Evolutionary conservation across 2,888 invertebrate species (phyloP).

Genomic region (Anaspis maculata): DNA sequence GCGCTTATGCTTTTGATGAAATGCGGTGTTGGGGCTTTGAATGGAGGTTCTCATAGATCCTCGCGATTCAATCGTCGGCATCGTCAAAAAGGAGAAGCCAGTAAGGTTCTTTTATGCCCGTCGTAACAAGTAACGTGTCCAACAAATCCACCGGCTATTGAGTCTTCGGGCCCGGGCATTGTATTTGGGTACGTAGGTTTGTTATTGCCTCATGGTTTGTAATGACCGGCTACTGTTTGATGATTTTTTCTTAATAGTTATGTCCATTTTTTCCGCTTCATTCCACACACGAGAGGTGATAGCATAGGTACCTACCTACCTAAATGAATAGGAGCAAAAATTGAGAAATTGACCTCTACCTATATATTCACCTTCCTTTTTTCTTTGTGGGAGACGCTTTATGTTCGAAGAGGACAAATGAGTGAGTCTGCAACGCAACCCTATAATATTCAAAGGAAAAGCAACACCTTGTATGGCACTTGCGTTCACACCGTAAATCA

Average conservation of each 20-base stretch:
- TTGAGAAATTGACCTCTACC: too few species aligned
- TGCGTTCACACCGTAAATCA: constrained; percentile 28
- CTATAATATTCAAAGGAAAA: constrained; percentile 3
- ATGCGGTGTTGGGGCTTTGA: too few species aligned
- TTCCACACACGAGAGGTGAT: too few species aligned
- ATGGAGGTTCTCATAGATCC: too few species aligned
- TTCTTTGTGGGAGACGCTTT: too few species aligned
- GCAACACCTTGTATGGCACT: neutral
- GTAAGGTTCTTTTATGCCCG: constrained; percentile 18
- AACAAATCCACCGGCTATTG: constrained; percentile 28
- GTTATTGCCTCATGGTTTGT: constrained; percentile 32
- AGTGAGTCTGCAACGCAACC: constrained; percentile 7
- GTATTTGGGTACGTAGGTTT: constrained; percentile 30
- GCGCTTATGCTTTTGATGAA: too few species aligned
- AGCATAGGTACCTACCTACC: too few species aligned
- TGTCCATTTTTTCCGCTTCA: too few species aligned
- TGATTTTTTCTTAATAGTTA: too few species aligned
- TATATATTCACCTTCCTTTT: too few species aligned
- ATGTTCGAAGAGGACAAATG: too few species aligned
- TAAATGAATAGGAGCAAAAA: too few species aligned
- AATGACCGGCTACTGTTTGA: constrained; percentile 29
- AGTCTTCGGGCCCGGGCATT: constrained; percentile 28
- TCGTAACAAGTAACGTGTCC: constrained; percentile 24
- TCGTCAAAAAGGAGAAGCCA: constrained; percentile 15
- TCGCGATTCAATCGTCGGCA: constrained; percentile 17